Evolutionary conservation across 2,113 vertebrate species (phyloP).

Genomic region (Orthochromis malagaraziensis): DNA sequence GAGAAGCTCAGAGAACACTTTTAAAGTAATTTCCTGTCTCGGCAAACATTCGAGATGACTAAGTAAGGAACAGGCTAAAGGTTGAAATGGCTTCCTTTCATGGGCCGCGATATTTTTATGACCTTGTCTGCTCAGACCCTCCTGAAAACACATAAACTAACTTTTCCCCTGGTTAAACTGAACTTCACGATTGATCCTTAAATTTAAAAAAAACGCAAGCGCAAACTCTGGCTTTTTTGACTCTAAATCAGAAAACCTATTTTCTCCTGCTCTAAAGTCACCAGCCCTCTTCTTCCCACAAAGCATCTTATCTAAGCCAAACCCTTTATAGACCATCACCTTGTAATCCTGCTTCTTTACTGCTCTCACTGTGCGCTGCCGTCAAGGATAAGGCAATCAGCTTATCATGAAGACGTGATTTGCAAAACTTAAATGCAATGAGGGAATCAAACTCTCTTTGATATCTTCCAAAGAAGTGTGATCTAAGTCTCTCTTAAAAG

Average conservation of each 20-base stretch:
- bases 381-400: conserved; percentile 83
- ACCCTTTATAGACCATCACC: conserved; percentile 72
- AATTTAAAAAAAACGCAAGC: fast-evolving
- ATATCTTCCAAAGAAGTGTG: not conserved
- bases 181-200: not conserved
- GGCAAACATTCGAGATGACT: conserved; percentile 43
- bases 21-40: conserved; percentile 11
- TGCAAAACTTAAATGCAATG: conserved; percentile 67
- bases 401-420: conserved; percentile 75
- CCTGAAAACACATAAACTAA: not conserved
- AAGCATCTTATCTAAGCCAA: conserved; percentile 60
- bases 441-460: conserved; percentile 38
- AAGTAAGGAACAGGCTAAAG: conserved; percentile 59
- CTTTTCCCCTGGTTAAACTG: not conserved
- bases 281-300: conserved; percentile 17
- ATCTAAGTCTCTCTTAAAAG: not conserved
- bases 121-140: not conserved
- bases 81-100: conserved; percentile 52
- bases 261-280: conserved; percentile 24
- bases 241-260: not conserved
- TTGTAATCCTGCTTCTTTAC: conserved; percentile 72
- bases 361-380: conserved; percentile 65
- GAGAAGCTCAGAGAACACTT: not conserved
- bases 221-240: not conserved
- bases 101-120: conserved; percentile 54